Evolutionary conservation across 2,797 vertebrate genomes (phyloP), one percentile per base, ranked within the genome.

Genomic region (Sebastolobus alascanus): DNA sequence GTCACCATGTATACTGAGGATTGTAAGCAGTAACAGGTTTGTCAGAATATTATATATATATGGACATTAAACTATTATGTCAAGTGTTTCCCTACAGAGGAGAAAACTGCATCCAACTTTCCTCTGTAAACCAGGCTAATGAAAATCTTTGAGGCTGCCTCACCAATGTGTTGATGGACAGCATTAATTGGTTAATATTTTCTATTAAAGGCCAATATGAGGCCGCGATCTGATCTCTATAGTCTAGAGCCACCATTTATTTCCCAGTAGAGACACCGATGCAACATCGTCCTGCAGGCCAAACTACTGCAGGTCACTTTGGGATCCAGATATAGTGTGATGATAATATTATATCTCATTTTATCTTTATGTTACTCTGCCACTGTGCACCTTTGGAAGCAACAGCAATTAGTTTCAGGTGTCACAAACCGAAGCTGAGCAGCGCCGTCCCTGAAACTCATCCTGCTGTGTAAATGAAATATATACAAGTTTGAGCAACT

Each of bases 221-320:
- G 50, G n/a, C 12, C 29, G 37, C 11, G 11, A 11, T 66, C 18
- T 61, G 67, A 38, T 46, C 18, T 50, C 46, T 50, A 22, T 10
- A 20, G 33, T 54, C 18, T n/a, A 27, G 11, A 56, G 16, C 65
- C 33, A 27, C 20, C 9, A 8, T 35, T 77, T 50, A 77, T 82
- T 82, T 77, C 75, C 75, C 68, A 46, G 22, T 13, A 38, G 63
- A 77, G 18, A 54, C 50, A n/a, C 29, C 0, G n/a, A 50, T 27
- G 25, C 59, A 58, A 61, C 71, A n/a, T 40, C 38, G 22, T 66
- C 54, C 25, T 11, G 5, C 8, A n/a, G 38, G 52, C 16, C 29
- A 27, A 10, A 40, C 12, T 38, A 14, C 37, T 68, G 33, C 22
- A 3, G 10, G 43, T n/a, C 37, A 50, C 7, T 11, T 20, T 65